Evolutionary conservation across 2,113 vertebrate genomes (phyloP).

Genomic region (Scolopax mira): DNA sequence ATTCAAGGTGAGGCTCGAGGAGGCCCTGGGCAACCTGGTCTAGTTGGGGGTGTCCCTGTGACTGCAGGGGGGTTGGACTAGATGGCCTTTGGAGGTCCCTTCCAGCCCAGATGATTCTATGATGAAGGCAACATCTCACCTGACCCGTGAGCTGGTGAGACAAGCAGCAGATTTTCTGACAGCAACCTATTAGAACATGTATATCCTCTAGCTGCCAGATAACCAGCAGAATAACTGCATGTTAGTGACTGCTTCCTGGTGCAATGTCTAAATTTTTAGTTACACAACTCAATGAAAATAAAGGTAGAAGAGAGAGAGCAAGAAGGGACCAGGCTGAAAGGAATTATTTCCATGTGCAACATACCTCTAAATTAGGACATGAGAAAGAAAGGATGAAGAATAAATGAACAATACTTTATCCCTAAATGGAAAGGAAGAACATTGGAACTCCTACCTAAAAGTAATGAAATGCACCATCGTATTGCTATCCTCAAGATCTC

Average conservation of each 20-base stretch:
- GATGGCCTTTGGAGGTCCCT: no score
- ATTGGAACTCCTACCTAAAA: background rate
- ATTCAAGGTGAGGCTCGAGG: no score
- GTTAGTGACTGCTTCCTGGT: background rate
- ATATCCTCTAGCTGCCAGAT: background rate
- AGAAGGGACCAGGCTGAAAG: background rate
- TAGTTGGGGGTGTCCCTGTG: no score
- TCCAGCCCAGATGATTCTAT: no score
- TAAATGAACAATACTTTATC: background rate
- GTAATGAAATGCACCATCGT: background rate
- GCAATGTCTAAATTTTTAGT: background rate
- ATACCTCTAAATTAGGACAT: background rate
- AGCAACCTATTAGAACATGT: accelerated
- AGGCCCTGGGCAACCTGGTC: no score
- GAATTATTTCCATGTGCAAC: background rate
- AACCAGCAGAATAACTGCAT: background rate
- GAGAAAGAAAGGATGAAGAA: background rate
- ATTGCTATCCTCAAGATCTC: background rate
- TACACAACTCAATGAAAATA: background rate
- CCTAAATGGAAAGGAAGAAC: background rate
- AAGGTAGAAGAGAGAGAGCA: background rate
- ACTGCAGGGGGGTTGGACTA: no score
- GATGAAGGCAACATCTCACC: background rate
- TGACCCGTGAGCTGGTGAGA: background rate
- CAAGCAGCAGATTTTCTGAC: background rate